A percentile compares a stretch with the other conserved stretches of the same genome.
Evolutionary conservation across 2,888 invertebrate genomes (phyloP).

Genomic region (Caenorhabditis doughertyi): DNA sequence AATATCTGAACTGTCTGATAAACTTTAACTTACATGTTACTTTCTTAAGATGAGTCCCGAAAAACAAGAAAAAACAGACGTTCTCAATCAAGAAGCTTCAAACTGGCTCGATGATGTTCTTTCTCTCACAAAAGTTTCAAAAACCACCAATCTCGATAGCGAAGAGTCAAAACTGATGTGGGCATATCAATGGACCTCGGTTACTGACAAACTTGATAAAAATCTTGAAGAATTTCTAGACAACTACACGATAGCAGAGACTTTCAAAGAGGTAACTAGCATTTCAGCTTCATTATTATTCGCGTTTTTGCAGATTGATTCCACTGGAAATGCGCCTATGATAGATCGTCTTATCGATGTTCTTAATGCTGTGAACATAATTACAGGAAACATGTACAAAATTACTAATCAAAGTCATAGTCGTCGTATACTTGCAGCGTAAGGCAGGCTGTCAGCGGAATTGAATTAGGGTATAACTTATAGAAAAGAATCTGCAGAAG

Average conservation of each 20-base stretch:
- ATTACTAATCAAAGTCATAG: neutral
- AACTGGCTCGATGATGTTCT: neutral
- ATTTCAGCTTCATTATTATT: neutral
- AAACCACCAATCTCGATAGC: neutral
- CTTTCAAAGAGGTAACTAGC: neutral
- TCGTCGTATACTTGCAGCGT: neutral
- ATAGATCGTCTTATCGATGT: neutral
- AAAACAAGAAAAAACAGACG: neutral
- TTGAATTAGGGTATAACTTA: too few species aligned
- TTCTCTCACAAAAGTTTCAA: neutral
- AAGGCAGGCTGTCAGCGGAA: neutral
- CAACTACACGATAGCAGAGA: neutral
- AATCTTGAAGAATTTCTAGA: neutral
- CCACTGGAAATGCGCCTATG: neutral
- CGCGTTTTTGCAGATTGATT: neutral
- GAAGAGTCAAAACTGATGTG: neutral
- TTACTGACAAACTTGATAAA: neutral
- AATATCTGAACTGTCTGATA: too few species aligned
- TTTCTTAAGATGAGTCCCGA: neutral
- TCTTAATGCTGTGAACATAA: neutral
- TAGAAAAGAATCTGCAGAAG: neutral
- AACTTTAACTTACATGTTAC: too few species aligned
- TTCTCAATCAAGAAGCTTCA: neutral
- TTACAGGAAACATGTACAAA: constrained; percentile 18
- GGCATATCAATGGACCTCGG: neutral